Percentiles rank a stretch among this genome's conserved stretches.
These are phyloP conservation scores for Dicyrtoma fusca DNA, from an alignment of 2,888 invertebrate species.

Conservation along the genomic window DNA sequence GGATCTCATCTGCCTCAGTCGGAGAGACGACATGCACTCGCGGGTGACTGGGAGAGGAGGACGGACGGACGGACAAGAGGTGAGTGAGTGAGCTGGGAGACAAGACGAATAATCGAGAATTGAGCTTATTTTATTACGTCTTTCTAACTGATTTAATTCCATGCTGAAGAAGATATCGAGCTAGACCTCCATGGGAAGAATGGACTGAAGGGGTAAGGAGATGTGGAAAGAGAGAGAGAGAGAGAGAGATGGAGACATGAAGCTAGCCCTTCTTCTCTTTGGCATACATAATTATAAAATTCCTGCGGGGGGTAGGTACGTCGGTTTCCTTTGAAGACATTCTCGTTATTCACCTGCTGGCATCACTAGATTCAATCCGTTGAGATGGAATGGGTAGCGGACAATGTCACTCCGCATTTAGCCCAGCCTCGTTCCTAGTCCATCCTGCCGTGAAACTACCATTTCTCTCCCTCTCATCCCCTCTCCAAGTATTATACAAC, in stretches of 20 bases:
- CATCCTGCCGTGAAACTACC: constrained; percentile 36
- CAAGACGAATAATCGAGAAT: constrained; percentile 24
- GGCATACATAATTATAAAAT: constrained; percentile 56
- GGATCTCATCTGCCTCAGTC: not conserved
- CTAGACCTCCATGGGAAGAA: constrained; percentile 31
- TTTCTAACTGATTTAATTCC: constrained; percentile 9
- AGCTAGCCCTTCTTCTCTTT: constrained; percentile 15
- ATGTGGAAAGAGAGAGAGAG: constrained; percentile 5
- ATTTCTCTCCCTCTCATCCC: constrained; percentile 13
- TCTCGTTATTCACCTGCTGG: constrained; percentile 56
- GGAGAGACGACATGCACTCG: no score
- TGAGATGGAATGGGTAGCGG: constrained; percentile 42
- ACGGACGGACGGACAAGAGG: not conserved
- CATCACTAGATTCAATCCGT: constrained; percentile 47
- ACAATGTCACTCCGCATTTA: constrained; percentile 50
- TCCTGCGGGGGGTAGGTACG: constrained; percentile 55
- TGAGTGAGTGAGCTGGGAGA: not conserved
- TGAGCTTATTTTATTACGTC: constrained; percentile 23
- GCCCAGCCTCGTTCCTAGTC: constrained; percentile 31
- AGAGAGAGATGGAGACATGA: constrained; percentile 11
- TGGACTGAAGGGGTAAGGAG: constrained; percentile 20
- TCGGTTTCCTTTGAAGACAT: constrained; percentile 56
- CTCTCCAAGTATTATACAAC: not conserved
- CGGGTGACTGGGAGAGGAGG: not conserved
- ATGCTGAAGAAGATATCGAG: constrained; percentile 17